A percentile compares a stretch with the other conserved stretches of the same genome.
phyloP scores from a whole-genome alignment of 2,797 vertebrate genomes.

The Passerculus sandwichensis region DNA sequence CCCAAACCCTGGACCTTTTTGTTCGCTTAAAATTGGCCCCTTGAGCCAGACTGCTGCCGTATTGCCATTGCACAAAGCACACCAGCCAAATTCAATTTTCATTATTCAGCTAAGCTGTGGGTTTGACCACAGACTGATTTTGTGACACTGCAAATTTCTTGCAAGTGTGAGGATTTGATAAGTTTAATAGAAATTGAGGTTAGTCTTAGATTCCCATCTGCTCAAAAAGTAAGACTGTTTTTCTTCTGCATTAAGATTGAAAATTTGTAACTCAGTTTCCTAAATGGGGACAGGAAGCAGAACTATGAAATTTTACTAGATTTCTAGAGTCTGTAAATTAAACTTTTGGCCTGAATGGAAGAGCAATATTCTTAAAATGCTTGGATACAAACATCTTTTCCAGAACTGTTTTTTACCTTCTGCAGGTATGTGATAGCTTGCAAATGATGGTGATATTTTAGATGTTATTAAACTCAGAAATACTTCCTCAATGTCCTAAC shows the following conservation, averaged over 20 bases:
- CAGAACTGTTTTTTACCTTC: neutral
- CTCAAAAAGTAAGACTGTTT: neutral
- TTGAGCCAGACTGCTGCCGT: neutral
- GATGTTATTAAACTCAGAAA: neutral
- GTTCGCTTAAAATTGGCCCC: neutral
- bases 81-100: rapidly evolving
- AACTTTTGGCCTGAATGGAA: neutral
- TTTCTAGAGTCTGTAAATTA: neutral
- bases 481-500: neutral
- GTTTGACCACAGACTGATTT: neutral
- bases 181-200: neutral
- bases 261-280: neutral
- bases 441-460: neutral
- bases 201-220: neutral
- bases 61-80: neutral
- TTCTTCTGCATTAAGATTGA: neutral
- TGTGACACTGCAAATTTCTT: neutral
- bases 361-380: neutral
- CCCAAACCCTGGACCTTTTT: neutral
- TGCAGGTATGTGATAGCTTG: neutral
- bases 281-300: neutral
- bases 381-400: neutral
- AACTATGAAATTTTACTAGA: neutral
- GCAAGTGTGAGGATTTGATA: neutral
- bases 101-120: neutral